A percentile compares a stretch with the other conserved stretches of the same genome.
phyloP scores from a whole-genome alignment of 1,140 invertebrate genomes.

The Zaprionus lachaisei region DNA sequence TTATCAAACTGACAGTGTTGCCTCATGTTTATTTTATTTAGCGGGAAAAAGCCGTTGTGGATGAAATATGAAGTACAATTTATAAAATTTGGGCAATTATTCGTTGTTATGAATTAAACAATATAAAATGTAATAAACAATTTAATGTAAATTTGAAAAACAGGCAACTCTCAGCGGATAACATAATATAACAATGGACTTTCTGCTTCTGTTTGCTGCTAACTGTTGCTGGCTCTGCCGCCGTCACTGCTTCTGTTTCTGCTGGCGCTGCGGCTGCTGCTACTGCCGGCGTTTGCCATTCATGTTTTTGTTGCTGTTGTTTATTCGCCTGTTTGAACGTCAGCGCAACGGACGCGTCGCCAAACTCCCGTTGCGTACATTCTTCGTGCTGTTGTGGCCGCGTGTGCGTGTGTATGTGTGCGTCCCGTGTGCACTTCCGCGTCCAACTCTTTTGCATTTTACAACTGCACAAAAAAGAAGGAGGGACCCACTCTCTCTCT shows the following conservation, averaged over 20 bases:
- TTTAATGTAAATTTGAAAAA: background rate
- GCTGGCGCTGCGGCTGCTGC: constrained; percentile 14
- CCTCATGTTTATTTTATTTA: background rate
- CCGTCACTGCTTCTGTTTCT: constrained; percentile 13
- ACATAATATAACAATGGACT: background rate
- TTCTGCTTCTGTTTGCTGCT: constrained; percentile 1
- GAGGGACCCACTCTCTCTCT: too few species aligned
- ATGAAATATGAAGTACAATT: background rate
- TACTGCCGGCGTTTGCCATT: constrained; percentile 30
- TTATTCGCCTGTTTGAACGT: constrained; percentile 52
- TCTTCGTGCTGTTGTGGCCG: constrained; percentile 30
- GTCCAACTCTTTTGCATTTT: constrained; percentile 67
- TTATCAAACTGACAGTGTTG: constrained; percentile 23
- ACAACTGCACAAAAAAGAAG: constrained; percentile 32
- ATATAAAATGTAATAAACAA: background rate
- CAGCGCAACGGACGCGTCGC: constrained; percentile 54
- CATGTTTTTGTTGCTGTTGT: constrained; percentile 55
- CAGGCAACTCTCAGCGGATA: background rate
- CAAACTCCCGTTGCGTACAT: constrained; percentile 34
- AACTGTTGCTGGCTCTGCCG: constrained; percentile 45
- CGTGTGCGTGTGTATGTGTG: constrained; percentile 40
- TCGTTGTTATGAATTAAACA: background rate
- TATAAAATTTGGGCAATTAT: background rate
- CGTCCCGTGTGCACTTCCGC: constrained; percentile 53
- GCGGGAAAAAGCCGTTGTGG: constrained; percentile 3